Percentiles rank a stretch among this genome's conserved stretches.
Conservation (phyloP, 2,888 invertebrate species). For the Parnassius orleans region DNA sequence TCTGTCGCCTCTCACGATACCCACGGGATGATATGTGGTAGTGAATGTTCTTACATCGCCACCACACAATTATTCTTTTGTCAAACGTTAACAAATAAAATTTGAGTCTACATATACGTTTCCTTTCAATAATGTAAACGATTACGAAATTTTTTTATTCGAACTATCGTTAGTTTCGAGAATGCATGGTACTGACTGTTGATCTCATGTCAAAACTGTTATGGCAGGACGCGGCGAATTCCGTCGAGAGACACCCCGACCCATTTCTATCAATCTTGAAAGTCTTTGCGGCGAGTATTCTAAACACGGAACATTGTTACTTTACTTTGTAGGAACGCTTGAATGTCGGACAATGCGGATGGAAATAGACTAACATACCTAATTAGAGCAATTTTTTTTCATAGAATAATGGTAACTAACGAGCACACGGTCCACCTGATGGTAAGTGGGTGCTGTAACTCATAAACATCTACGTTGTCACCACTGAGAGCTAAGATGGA, state of each 20-base stretch:
- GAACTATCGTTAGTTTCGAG: neutral
- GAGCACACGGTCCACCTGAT: no score
- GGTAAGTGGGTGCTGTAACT: no score
- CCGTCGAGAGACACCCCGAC: conserved; percentile 5
- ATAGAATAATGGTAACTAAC: neutral
- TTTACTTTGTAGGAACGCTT: conserved; percentile 9
- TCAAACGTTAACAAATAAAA: no score
- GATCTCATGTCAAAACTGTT: conserved; percentile 12
- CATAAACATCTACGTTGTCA: no score
- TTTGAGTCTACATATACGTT: no score
- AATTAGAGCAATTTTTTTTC: conserved; percentile 1
- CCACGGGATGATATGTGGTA: no score
- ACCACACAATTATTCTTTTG: no score
- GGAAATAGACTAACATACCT: conserved; percentile 12
- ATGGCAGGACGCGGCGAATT: conserved; percentile 3
- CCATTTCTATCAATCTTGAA: conserved; percentile 22
- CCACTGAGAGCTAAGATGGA: no score
- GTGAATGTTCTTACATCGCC: no score
- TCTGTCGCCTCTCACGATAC: no score
- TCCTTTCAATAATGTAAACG: no score
- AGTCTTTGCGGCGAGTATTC: conserved; percentile 4
- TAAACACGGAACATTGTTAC: conserved; percentile 15
- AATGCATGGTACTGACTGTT: neutral
- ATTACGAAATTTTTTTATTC: no score
- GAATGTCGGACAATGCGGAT: conserved; percentile 10